A percentile compares a stretch with the other conserved stretches of the same genome.
These are phyloP conservation scores for Zelostemma sp. DNA, from an alignment of 1,140 invertebrate species.

Conservation along the genomic window DNA sequence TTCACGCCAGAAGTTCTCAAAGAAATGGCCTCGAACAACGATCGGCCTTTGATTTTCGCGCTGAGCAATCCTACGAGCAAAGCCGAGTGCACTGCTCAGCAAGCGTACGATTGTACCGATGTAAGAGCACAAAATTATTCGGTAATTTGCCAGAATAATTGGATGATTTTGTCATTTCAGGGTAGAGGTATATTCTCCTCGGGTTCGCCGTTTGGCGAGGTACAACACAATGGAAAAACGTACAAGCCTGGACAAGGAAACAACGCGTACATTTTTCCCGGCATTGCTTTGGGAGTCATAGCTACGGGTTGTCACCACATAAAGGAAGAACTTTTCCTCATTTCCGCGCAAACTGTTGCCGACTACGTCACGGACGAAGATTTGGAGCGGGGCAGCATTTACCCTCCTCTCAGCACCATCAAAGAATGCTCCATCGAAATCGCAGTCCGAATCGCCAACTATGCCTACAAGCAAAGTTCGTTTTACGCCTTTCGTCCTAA, in stretches of 20 bases:
- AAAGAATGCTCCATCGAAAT: slow-evolving; percentile 81
- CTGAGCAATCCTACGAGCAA: slow-evolving; percentile 96
- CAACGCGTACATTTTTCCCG: slow-evolving; percentile 97
- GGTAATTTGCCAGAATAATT: no score
- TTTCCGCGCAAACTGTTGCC: slow-evolving; percentile 86
- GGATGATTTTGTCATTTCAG: no score
- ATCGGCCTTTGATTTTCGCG: slow-evolving; percentile 93
- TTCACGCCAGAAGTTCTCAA: slow-evolving; percentile 89
- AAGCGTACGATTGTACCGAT: slow-evolving; percentile 88
- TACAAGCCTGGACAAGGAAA: slow-evolving; percentile 95
- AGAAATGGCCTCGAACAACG: slow-evolving; percentile 88
- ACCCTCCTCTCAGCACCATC: slow-evolving; percentile 82
- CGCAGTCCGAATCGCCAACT: slow-evolving; percentile 78
- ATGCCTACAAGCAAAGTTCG: slow-evolving; percentile 77
- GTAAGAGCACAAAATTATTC: no score
- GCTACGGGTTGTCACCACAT: slow-evolving; percentile 89
- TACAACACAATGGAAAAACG: slow-evolving; percentile 81
- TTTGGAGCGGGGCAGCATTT: slow-evolving; percentile 80
- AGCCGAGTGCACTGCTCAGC: slow-evolving; percentile 96
- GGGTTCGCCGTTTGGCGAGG: slow-evolving; percentile 91
- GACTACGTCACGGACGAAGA: slow-evolving; percentile 78
- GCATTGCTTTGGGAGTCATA: slow-evolving; percentile 91
- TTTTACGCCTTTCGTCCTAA: slow-evolving; percentile 7
- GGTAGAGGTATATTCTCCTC: slow-evolving; percentile 92
- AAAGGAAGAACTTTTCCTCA: slow-evolving; percentile 89